Percentiles rank a stretch among this genome's conserved stretches.
These are phyloP conservation scores for Agrochola litura DNA, from an alignment of 2,888 invertebrate species.

Conservation along the genomic window DNA sequence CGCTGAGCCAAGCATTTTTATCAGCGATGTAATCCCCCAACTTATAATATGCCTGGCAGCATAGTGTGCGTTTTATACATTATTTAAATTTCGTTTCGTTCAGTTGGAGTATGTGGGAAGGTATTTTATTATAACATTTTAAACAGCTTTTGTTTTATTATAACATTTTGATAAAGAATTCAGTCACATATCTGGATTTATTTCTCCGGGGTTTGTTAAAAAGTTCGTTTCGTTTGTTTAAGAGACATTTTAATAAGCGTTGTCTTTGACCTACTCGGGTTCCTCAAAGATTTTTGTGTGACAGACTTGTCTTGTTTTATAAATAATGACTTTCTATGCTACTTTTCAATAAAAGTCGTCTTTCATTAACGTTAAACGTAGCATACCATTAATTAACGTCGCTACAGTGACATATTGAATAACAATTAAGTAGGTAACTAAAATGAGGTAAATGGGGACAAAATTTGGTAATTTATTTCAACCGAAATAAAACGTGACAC, in stretches of 20 bases:
- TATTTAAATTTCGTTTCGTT: no score
- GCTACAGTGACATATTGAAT: neutral
- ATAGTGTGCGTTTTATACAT: no score
- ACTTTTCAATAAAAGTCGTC: neutral
- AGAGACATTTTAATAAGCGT: no score
- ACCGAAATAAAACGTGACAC: conserved; percentile 6
- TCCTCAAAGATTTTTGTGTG: neutral
- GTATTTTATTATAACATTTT: no score
- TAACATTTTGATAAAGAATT: neutral
- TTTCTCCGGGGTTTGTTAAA: neutral
- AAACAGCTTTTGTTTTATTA: no score
- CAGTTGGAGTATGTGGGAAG: no score
- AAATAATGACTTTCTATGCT: neutral
- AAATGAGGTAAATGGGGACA: neutral
- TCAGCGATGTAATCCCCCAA: no score
- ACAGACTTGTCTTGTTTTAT: neutral
- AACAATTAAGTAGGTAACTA: neutral
- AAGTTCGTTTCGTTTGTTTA: neutral
- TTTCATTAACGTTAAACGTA: no score
- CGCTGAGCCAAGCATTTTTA: no score
- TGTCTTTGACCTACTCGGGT: neutral
- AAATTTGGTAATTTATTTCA: neutral
- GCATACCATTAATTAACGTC: neutral
- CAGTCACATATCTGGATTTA: conserved; percentile 2
- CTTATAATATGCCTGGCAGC: no score